phyloP scores from a whole-genome alignment of 2,113 vertebrate genomes.

The Petromus typicus region DNA sequence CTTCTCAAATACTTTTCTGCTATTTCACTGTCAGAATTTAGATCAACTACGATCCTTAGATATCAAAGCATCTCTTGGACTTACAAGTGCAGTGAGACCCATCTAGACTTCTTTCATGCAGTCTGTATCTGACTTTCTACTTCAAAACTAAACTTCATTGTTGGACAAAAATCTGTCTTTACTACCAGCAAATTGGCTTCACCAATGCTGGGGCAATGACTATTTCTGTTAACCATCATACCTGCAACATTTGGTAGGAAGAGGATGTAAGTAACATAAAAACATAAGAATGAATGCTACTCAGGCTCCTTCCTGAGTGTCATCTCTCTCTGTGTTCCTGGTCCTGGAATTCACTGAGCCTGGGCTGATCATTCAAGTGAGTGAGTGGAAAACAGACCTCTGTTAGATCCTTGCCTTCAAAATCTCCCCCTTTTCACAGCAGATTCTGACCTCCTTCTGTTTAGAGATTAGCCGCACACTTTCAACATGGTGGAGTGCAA shows the following conservation, averaged over 20 bases:
- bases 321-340: not conserved
- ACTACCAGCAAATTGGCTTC: not conserved
- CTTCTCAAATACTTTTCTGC: not conserved
- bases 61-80: too few relatives aligned
- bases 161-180: not conserved
- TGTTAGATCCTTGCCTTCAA: not conserved
- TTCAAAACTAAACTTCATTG: not conserved
- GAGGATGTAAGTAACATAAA: not conserved
- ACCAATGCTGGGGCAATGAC: not conserved
- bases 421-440: conserved; percentile 1
- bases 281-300: not conserved
- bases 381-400: not conserved
- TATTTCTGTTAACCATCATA: not conserved
- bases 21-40: not conserved
- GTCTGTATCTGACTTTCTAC: not conserved
- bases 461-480: conserved; percentile 10
- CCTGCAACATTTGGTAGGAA: not conserved
- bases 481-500: not conserved
- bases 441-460: conserved; percentile 18
- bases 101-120: not conserved
- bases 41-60: too few relatives aligned
- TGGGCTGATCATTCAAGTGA: not conserved
- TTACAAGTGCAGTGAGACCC: not conserved
- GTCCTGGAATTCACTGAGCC: not conserved
- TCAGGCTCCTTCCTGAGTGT: not conserved